Evolutionary conservation across 2,113 vertebrate species (phyloP).

Genomic region (Ciconia stormi): DNA sequence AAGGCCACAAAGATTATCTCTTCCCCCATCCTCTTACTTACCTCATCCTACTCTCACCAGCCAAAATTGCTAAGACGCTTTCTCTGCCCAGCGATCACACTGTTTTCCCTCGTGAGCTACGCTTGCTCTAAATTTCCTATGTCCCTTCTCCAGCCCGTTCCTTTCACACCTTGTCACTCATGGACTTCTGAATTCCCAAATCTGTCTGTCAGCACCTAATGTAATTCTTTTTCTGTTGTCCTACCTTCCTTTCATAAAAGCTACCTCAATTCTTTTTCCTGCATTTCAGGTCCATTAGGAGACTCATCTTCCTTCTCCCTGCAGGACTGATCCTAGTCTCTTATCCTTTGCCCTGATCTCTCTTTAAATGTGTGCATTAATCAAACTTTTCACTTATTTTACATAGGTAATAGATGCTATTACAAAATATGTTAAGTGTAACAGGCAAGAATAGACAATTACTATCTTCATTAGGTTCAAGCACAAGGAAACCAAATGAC

Average conservation of each 20-base stretch:
- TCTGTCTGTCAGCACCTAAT: background rate
- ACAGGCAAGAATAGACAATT: background rate
- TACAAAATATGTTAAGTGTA: background rate
- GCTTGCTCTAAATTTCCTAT: background rate
- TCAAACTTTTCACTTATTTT: background rate
- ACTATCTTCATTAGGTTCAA: background rate
- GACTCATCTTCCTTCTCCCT: background rate
- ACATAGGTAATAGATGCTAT: background rate
- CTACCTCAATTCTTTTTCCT: background rate
- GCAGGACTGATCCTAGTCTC: background rate
- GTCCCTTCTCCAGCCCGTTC: background rate
- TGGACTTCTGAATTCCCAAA: background rate
- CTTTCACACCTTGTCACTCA: background rate
- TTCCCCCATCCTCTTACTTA: background rate
- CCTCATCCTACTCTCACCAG: background rate
- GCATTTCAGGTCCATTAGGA: background rate
- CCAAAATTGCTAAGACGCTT: background rate
- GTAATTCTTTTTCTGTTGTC: background rate
- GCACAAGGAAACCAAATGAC: background rate
- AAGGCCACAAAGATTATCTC: background rate
- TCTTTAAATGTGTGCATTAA: background rate
- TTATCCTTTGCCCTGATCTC: background rate
- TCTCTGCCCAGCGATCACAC: background rate
- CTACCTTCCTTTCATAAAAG: background rate
- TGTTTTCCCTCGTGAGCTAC: background rate